phyloP scores from a whole-genome alignment of 2,797 vertebrate genomes.

The Sebastiscus albofasciatus region DNA sequence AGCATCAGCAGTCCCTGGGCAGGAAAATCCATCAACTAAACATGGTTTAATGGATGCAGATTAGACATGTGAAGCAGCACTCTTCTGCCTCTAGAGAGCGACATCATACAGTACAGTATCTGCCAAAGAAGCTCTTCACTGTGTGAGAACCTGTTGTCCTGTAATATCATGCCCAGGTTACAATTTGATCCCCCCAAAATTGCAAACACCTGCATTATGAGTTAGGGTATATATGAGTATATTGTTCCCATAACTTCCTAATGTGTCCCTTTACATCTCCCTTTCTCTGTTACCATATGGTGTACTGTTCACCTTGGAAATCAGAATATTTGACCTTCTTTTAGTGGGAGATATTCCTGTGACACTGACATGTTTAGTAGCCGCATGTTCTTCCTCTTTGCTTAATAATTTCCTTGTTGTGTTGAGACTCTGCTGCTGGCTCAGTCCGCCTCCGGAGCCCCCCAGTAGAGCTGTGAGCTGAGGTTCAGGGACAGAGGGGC shows the following conservation, averaged over 20 bases:
- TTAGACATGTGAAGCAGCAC: neutral
- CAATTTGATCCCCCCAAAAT: neutral
- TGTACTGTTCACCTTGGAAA: neutral
- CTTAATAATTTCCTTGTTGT: neutral
- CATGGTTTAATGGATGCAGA: accelerated
- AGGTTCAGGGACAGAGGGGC: neutral
- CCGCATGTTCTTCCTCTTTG: neutral
- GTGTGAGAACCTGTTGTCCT: neutral
- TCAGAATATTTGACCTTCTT: neutral
- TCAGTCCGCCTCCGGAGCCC: neutral
- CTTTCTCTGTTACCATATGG: neutral
- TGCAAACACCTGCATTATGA: no score
- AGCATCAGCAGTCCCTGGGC: no score
- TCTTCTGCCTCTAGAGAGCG: conserved; percentile 2
- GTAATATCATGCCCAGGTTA: neutral
- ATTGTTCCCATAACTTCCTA: neutral
- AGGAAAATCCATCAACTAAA: no score
- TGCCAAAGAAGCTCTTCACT: neutral
- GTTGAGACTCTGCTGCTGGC: neutral
- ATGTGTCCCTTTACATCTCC: neutral
- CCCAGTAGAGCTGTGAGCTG: neutral
- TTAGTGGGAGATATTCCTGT: neutral
- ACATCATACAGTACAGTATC: neutral
- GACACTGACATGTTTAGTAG: neutral
- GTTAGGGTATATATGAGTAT: no score